phyloP scores from a whole-genome alignment of 2,113 vertebrate genomes.

The Cygnus buccinator region DNA sequence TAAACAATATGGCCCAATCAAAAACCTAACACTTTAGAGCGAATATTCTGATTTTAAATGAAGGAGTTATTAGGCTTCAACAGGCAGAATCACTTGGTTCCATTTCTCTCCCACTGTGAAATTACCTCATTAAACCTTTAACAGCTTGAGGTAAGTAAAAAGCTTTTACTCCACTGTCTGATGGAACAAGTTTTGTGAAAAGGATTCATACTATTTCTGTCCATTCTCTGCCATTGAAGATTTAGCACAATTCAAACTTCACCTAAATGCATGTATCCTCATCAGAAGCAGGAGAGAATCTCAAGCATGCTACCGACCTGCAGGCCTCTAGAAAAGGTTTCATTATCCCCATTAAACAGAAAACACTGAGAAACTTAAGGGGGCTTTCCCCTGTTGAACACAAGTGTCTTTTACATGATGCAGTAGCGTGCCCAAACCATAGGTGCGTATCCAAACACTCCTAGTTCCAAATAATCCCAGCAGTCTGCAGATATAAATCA shows the following conservation, averaged over 20 bases:
- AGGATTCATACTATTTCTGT: not conserved
- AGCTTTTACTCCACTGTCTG: constrained; percentile 10
- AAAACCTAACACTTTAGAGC: not conserved
- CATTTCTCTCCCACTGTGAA: constrained; percentile 53
- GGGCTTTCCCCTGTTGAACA: not conserved
- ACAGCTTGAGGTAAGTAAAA: constrained; percentile 60
- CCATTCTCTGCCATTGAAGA: not conserved
- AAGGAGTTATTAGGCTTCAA: constrained; percentile 55
- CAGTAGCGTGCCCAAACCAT: not conserved
- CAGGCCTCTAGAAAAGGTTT: not conserved
- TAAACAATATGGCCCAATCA: constrained; percentile 14
- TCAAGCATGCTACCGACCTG: not conserved
- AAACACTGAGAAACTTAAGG: not conserved
- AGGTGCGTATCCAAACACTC: not conserved
- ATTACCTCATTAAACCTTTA: constrained; percentile 64
- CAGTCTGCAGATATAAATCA: not conserved
- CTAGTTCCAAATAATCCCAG: not conserved
- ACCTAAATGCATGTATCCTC: not conserved
- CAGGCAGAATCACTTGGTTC: constrained; percentile 40
- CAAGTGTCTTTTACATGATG: not conserved
- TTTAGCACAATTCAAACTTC: not conserved
- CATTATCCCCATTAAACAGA: not conserved
- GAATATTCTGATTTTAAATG: constrained; percentile 48
- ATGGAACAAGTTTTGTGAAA: not conserved
- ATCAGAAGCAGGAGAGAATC: not conserved